Conservation (phyloP, 2,888 invertebrate genomes). For the Amiota minor region DNA sequence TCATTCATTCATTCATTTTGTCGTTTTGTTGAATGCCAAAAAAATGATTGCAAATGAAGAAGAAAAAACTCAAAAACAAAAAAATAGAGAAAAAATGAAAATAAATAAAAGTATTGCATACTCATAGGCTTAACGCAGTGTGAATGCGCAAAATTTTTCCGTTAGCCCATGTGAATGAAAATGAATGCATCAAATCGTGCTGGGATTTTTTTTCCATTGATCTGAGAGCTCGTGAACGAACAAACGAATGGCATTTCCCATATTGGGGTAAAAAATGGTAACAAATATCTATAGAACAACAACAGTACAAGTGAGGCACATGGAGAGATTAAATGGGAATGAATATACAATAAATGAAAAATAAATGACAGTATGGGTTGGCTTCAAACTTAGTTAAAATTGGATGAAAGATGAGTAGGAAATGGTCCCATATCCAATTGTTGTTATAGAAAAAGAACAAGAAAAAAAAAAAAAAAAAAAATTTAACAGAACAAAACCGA, state of each 20-base stretch:
- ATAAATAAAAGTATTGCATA: conserved; percentile 10
- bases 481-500: background rate
- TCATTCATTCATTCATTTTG: background rate
- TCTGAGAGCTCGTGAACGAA: background rate
- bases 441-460: background rate
- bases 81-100: background rate
- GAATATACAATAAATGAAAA: too few relatives aligned
- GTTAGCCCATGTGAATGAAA: conserved; percentile 23
- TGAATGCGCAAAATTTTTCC: conserved; percentile 30
- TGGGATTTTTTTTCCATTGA: too few relatives aligned
- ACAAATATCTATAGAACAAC: conserved; percentile 37
- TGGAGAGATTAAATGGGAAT: too few relatives aligned
- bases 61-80: background rate
- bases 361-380: too few relatives aligned
- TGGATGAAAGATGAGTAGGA: too few relatives aligned
- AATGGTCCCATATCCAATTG: too few relatives aligned
- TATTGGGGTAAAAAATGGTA: conserved; percentile 36
- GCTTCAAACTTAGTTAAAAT: too few relatives aligned
- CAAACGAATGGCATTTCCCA: conserved; percentile 31
- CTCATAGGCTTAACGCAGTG: conserved; percentile 43
- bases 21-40: background rate
- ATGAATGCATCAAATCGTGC: too few relatives aligned
- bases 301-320: too few relatives aligned
- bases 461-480: background rate
- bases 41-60: conserved; percentile 7